phyloP scores from a whole-genome alignment of 2,797 vertebrate genomes.

The Mastacembelus armatus region DNA sequence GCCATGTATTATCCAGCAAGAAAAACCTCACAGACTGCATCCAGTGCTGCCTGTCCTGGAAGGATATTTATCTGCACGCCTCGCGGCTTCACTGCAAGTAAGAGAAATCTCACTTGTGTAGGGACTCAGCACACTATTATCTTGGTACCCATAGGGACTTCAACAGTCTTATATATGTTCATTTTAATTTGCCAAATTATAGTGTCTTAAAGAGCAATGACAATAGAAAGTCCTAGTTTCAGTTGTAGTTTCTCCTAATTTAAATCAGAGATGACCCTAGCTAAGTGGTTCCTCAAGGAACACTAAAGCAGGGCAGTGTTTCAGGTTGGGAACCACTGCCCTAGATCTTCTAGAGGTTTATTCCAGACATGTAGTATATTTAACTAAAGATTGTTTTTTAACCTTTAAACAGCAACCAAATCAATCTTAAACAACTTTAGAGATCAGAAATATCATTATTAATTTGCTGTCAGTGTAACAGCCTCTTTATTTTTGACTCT shows the following conservation, averaged over 20 bases:
- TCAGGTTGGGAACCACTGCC: not conserved
- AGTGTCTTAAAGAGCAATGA: not conserved
- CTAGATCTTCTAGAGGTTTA: not conserved
- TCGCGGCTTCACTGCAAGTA: constrained; percentile 86
- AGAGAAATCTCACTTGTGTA: not conserved
- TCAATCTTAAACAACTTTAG: not conserved
- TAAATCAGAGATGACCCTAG: too few species aligned
- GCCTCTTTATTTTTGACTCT: not conserved
- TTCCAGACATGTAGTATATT: not conserved
- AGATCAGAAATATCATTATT: not conserved
- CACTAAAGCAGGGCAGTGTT: not conserved
- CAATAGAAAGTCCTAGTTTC: not conserved
- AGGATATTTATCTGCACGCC: constrained; percentile 80
- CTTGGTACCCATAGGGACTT: not conserved
- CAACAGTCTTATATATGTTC: too few species aligned
- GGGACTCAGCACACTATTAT: not conserved
- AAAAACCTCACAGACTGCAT: constrained; percentile 85
- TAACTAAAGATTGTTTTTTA: not conserved
- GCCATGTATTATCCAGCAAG: constrained; percentile 86
- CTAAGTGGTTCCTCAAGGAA: too few species aligned
- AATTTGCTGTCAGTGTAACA: not conserved
- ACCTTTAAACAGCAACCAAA: not conserved
- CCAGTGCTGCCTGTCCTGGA: constrained; percentile 87
- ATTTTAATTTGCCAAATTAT: not conserved
- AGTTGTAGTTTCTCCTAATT: too few species aligned